Conservation (phyloP, 1,140 invertebrate species). For the Andrena cerasifolii region DNA sequence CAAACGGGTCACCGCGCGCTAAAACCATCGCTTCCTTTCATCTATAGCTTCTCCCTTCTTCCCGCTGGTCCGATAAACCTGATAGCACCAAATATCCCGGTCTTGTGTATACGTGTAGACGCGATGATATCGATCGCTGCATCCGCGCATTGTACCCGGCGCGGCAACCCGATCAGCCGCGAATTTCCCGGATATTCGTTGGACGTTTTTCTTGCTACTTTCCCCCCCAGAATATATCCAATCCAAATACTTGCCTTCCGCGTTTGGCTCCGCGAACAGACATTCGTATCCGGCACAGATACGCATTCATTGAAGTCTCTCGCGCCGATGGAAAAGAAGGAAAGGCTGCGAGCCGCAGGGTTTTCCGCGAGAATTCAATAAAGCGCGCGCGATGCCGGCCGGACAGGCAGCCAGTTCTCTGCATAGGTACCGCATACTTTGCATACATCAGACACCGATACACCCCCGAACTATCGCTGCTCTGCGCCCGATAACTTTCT, state of each 20-base stretch:
- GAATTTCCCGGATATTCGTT: not conserved
- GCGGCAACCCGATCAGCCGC: not conserved
- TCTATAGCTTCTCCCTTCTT: not conserved
- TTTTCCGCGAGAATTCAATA: slow-evolving; percentile 30
- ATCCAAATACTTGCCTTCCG: not conserved
- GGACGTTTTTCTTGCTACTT: not conserved
- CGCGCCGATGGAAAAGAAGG: not conserved
- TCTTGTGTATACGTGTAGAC: no score
- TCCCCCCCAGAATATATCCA: not conserved
- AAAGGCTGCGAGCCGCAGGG: not conserved
- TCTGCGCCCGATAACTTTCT: not conserved
- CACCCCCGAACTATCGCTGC: not conserved
- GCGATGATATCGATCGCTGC: not conserved
- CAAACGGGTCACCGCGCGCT: slow-evolving; percentile 18
- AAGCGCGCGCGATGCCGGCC: not conserved
- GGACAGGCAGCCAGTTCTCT: not conserved
- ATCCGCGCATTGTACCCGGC: not conserved
- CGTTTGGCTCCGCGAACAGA: not conserved
- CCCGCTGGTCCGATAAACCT: not conserved
- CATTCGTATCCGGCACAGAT: not conserved
- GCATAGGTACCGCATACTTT: slow-evolving; percentile 2
- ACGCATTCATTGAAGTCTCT: slow-evolving; percentile 1
- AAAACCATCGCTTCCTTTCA: not conserved
- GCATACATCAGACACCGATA: not conserved
- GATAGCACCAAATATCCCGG: no score